Conservation (phyloP, 2,797 vertebrate genomes). For the Balearica regulorum region DNA sequence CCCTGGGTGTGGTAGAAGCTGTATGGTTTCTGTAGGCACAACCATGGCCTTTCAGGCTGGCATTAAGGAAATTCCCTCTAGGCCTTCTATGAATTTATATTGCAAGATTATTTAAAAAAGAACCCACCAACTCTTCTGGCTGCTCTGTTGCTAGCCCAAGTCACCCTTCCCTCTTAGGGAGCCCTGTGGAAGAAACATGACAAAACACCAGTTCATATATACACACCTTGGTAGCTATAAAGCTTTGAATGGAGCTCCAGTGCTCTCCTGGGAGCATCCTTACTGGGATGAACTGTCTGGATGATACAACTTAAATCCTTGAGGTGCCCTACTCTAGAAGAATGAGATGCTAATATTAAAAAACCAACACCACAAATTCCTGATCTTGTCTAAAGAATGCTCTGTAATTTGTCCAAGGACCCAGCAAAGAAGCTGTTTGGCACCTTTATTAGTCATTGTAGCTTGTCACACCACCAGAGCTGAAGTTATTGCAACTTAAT, state of each 20-base stretch:
- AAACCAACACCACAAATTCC: neutral
- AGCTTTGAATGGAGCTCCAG: accelerated
- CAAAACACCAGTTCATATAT: too few species aligned
- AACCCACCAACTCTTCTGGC: neutral
- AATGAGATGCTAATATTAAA: neutral
- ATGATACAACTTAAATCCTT: neutral
- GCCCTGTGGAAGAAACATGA: neutral
- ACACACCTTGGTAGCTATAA: neutral
- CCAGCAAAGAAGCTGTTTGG: neutral
- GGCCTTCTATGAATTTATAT: neutral
- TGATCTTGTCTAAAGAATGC: neutral
- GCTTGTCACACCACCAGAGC: neutral
- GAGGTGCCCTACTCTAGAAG: neutral
- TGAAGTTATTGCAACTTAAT: neutral
- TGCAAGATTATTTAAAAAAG: neutral
- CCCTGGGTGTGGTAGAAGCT: neutral
- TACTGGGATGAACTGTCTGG: neutral
- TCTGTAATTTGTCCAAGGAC: neutral
- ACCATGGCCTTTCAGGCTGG: neutral
- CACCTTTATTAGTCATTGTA: neutral
- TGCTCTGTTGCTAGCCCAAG: neutral
- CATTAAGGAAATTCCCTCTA: neutral
- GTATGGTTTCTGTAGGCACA: neutral
- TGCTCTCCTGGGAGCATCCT: neutral
- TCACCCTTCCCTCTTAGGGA: neutral